phyloP scores from a whole-genome alignment of 2,797 vertebrate genomes.

The Gallinago solitaria region DNA sequence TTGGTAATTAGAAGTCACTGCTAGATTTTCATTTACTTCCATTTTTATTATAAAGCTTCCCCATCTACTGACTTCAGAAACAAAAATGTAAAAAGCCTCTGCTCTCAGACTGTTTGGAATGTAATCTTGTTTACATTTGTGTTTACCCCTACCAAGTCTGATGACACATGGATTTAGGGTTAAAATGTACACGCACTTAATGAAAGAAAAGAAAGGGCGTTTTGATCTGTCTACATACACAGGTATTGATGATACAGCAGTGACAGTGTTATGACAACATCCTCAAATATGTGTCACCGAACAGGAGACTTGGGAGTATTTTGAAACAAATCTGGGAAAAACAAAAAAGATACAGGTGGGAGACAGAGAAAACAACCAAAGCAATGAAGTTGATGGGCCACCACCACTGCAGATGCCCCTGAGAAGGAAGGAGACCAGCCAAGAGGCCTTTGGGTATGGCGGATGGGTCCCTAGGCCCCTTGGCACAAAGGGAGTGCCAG shows the following conservation, averaged over 20 bases:
- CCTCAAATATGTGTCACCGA: accelerated
- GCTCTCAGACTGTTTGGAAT: background rate
- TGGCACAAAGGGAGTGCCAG: accelerated
- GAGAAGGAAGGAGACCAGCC: background rate
- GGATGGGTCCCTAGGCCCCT: accelerated
- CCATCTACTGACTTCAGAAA: background rate
- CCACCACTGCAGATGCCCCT: background rate
- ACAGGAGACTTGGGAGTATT: background rate
- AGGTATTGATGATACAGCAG: background rate
- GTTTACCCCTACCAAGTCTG: background rate
- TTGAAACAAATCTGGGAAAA: background rate
- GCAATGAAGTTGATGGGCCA: accelerated
- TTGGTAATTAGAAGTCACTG: background rate
- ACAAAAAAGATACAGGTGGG: accelerated
- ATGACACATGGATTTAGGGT: background rate
- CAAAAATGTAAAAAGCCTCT: background rate
- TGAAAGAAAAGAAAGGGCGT: background rate
- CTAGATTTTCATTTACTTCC: background rate
- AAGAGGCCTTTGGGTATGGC: accelerated
- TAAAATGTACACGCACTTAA: accelerated
- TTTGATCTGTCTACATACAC: background rate
- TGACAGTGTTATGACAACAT: background rate
- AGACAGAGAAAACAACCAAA: background rate
- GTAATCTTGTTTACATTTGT: background rate
- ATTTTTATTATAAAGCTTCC: background rate